Conservation (phyloP, 2,888 invertebrate species). For the Sphaerophoria taeniata region DNA sequence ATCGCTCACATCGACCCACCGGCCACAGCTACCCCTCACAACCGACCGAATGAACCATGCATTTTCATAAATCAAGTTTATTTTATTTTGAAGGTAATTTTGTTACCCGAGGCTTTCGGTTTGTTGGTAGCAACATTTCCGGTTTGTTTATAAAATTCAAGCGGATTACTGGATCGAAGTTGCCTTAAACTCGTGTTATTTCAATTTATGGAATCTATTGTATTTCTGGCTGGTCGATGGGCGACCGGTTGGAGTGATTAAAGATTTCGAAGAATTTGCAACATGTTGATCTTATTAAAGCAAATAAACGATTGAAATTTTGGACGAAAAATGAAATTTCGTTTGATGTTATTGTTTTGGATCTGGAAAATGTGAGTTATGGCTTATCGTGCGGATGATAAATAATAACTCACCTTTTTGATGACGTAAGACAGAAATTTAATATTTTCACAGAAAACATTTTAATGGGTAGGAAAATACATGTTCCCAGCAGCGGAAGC, state of each 20-base stretch:
- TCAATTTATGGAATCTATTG: background rate
- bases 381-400: background rate
- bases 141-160: slow-evolving; percentile 22
- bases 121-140: background rate
- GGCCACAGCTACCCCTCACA: too few species aligned
- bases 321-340: background rate
- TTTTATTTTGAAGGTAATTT: slow-evolving; percentile 13
- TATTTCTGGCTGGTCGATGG: too few species aligned
- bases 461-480: background rate
- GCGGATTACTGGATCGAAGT: background rate
- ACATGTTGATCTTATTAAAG: slow-evolving; percentile 10
- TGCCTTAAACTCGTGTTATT: background rate
- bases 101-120: slow-evolving; percentile 8
- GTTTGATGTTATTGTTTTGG: slow-evolving; percentile 9
- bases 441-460: background rate
- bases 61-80: slow-evolving; percentile 61
- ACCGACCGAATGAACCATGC: background rate
- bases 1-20: slow-evolving; percentile 13
- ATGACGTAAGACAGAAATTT: slow-evolving; percentile 14
- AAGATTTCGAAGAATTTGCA: background rate
- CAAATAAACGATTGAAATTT: background rate
- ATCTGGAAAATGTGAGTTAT: slow-evolving; percentile 6
- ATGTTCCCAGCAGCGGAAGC: background rate
- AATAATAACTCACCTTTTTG: slow-evolving; percentile 22
- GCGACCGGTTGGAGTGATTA: background rate